Percentiles rank a stretch among this genome's conserved stretches.
Conservation (phyloP, 2,888 invertebrate species). For the Deilephila elpenor region DNA sequence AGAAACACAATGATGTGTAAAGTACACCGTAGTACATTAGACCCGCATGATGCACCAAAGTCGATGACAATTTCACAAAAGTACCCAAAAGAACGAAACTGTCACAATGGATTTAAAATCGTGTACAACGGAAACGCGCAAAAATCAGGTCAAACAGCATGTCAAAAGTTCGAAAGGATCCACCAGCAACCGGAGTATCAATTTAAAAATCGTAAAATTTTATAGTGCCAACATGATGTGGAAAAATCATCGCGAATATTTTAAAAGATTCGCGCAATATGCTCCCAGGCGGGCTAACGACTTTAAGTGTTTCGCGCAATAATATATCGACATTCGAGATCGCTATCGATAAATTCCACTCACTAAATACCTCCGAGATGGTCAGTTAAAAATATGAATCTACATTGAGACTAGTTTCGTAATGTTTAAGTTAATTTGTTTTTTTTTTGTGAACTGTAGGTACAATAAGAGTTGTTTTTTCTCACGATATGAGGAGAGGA, state of each 20-base stretch:
- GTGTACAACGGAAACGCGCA: slow-evolving; percentile 57
- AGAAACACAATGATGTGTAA: no score
- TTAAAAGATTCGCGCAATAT: slow-evolving; percentile 45
- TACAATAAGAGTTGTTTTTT: not conserved
- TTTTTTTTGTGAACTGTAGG: not conserved
- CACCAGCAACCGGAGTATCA: slow-evolving; percentile 56
- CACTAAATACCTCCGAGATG: slow-evolving; percentile 28
- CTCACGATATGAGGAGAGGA: no score
- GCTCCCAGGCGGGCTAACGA: slow-evolving; percentile 35
- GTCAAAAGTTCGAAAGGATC: slow-evolving; percentile 76
- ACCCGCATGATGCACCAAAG: no score
- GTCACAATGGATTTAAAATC: not conserved
- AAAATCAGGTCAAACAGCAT: slow-evolving; percentile 63
- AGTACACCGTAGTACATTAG: no score
- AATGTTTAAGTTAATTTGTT: slow-evolving; percentile 1
- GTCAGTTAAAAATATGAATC: not conserved
- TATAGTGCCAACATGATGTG: slow-evolving; percentile 55
- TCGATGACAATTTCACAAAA: no score
- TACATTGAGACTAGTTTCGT: not conserved
- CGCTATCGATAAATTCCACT: slow-evolving; percentile 35
- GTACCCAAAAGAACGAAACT: not conserved
- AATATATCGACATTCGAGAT: slow-evolving; percentile 33
- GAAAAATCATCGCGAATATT: slow-evolving; percentile 54
- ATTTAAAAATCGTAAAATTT: slow-evolving; percentile 76
- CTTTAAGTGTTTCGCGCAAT: slow-evolving; percentile 41